Evolutionary conservation across 2,113 vertebrate species (phyloP), one percentile per base, ranked within the genome.

Genomic region (Plotosus lineatus): DNA sequence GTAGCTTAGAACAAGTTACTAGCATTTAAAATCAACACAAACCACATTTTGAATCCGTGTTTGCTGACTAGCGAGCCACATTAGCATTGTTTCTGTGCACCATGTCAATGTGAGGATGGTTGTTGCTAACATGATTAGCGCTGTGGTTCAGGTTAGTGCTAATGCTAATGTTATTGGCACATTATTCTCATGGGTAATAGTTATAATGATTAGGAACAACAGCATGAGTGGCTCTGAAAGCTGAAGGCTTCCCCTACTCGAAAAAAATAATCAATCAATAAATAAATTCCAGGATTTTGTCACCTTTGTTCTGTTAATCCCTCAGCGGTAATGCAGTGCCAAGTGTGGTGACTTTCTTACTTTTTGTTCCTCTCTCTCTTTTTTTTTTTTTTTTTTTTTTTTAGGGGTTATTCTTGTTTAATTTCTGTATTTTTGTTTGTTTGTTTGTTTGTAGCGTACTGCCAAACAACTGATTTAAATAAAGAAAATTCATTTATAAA

Each of bases 401-500:
- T 33, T 14, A 4, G 12, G 61, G 91, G 87, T 89, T 92, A n/a
- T n/a, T n/a, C n/a, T 90, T 84, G 81, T 85, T 89, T 88, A 26
- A 86, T 83, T 79, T 88, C 58, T 75, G 83, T 84, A 78, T 83
- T 75, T 63, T 77, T 60, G 15, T 77, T 61, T 84, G 33, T 75
- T 23, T 23, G 84, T 87, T 82, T 83, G 79, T 90, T 92, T 84
- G 86, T 87, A 75, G 78, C 81, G 50, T 85, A 87, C 75, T 92
- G 88, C 91, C 86, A 91, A 89, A 87, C 91, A 77, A 89, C 92
- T 93, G 92, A 88, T 93, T 93, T 90, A 90, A 92, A 92, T 92
- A 92, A 92, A 92, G 89, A 80, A 86, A 85, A 87, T 69, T 92
- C 89, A 90, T 93, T 94, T 94, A 90, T 93, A 92, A n/a, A 90